These are phyloP conservation scores for Ypsolopha sequella DNA, from an alignment of 2,888 invertebrate genomes.

Conservation along the genomic window DNA sequence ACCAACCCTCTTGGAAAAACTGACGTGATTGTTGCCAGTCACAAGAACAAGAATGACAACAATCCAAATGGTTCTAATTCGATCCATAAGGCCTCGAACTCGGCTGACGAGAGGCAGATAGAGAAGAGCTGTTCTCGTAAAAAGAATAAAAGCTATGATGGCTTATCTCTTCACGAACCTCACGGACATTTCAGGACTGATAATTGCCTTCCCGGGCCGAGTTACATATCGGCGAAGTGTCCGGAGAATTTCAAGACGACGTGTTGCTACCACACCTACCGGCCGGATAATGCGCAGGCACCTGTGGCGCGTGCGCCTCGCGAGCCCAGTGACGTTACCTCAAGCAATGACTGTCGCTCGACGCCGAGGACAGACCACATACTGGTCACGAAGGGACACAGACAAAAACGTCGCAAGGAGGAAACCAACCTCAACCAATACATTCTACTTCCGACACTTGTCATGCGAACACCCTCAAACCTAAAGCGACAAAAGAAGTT, in stretches of 20 bases:
- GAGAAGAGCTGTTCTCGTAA: no score
- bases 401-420: constrained; percentile 32
- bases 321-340: constrained; percentile 32
- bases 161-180: no score
- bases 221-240: constrained; percentile 27
- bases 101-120: constrained; percentile 12
- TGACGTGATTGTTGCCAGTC: constrained; percentile 60
- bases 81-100: constrained; percentile 21
- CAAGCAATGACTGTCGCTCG: constrained; percentile 15
- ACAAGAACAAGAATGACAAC: constrained; percentile 30
- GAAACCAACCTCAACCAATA: constrained; percentile 52
- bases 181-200: constrained; percentile 17
- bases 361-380: constrained; percentile 33
- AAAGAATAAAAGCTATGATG: no score
- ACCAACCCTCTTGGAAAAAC: constrained; percentile 53
- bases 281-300: constrained; percentile 16
- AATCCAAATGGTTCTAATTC: constrained; percentile 6
- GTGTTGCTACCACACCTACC: constrained; percentile 42
- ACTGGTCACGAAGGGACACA: constrained; percentile 40
- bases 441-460: constrained; percentile 52
- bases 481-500: constrained; percentile 57
- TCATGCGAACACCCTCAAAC: constrained; percentile 55
- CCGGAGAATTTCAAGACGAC: constrained; percentile 33
- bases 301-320: constrained; percentile 19
- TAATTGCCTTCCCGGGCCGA: constrained; percentile 45